phyloP scores from a whole-genome alignment of 2,113 vertebrate species.

The Brachyistius frenatus region DNA sequence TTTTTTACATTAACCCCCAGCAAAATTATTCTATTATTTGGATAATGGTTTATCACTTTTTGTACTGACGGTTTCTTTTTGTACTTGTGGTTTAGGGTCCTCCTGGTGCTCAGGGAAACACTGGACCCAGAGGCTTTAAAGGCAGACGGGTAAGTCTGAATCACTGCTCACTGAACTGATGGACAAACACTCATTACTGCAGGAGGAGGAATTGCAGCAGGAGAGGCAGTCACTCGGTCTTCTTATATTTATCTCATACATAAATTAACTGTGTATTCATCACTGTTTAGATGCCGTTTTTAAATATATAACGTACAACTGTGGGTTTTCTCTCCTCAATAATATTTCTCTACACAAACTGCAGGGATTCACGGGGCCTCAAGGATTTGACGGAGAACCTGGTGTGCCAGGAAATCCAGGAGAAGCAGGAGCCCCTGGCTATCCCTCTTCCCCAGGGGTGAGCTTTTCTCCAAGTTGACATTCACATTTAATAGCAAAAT shows the following conservation, averaged over 20 bases:
- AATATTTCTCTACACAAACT: neutral
- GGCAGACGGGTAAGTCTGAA: constrained; percentile 87
- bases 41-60: too few species aligned
- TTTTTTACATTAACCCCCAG: too few species aligned
- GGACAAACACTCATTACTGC: too few species aligned
- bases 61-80: neutral
- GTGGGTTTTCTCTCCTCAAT: neutral
- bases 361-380: constrained; percentile 92
- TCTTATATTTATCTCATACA: too few species aligned
- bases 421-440: constrained; percentile 90
- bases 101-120: constrained; percentile 90
- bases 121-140: constrained; percentile 92
- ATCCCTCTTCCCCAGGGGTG: constrained; percentile 88
- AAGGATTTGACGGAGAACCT: constrained; percentile 95
- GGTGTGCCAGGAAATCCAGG: constrained; percentile 96
- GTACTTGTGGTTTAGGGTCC: constrained; percentile 86
- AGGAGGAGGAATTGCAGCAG: too few species aligned
- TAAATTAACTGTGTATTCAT: too few species aligned
- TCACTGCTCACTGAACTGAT: too few species aligned
- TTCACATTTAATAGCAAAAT: neutral
- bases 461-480: neutral
- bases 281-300: too few species aligned
- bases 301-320: too few species aligned
- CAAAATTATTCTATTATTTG: too few species aligned
- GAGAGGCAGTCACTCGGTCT: too few species aligned